Percentiles rank a stretch among this genome's conserved stretches.
Evolutionary conservation across 2,888 invertebrate species (phyloP).

Genomic region (Mactromeris polynyma): DNA sequence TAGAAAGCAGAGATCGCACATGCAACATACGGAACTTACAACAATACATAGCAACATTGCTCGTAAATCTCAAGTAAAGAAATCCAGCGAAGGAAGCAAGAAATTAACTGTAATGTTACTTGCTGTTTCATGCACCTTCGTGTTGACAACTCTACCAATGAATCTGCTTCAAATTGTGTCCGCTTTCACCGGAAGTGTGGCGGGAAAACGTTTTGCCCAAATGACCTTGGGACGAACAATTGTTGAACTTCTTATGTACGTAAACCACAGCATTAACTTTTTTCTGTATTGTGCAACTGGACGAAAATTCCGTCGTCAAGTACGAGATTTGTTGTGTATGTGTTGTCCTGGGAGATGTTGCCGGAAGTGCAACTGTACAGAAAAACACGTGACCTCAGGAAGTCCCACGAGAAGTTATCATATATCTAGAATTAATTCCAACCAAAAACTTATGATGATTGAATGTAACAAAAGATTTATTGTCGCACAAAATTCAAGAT

Average conservation of each 20-base stretch:
- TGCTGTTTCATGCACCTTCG: slow-evolving; percentile 85
- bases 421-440: slow-evolving; percentile 51
- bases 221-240: slow-evolving; percentile 79
- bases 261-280: slow-evolving; percentile 85
- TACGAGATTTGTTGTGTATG: slow-evolving; percentile 66
- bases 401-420: slow-evolving; percentile 45
- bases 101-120: slow-evolving; percentile 85
- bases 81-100: slow-evolving; percentile 73
- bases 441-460: slow-evolving; percentile 37
- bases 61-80: slow-evolving; percentile 42
- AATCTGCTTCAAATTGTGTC: slow-evolving; percentile 79
- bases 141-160: slow-evolving; percentile 84
- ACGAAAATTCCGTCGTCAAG: slow-evolving; percentile 77
- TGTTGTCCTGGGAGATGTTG: slow-evolving; percentile 49
- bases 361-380: slow-evolving; percentile 28
- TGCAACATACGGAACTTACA: slow-evolving; percentile 56
- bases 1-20: slow-evolving; percentile 61
- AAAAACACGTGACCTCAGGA: not conserved
- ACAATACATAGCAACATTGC: slow-evolving; percentile 29
- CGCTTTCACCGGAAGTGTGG: slow-evolving; percentile 64
- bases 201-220: slow-evolving; percentile 62
- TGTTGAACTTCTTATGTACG: slow-evolving; percentile 84
- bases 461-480: slow-evolving; percentile 57
- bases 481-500: not conserved
- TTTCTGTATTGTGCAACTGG: slow-evolving; percentile 82